phyloP scores from a whole-genome alignment of 1,140 invertebrate species.

The Neotoxoptera formosana region DNA sequence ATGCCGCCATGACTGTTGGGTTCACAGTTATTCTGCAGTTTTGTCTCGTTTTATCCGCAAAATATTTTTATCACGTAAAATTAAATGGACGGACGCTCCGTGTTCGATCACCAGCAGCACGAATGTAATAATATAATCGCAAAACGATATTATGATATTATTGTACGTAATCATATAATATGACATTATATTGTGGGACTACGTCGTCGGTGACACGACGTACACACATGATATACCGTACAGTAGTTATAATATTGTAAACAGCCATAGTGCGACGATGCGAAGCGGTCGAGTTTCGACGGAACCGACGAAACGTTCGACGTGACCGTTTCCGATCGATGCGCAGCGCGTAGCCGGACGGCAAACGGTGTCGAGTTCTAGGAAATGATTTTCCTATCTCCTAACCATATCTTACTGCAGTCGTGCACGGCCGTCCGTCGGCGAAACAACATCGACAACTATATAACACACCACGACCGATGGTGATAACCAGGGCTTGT shows the following conservation, averaged over 20 bases:
- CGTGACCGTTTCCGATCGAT: background rate
- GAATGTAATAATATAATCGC: too few relatives aligned
- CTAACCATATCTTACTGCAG: background rate
- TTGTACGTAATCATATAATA: too few relatives aligned
- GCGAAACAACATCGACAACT: background rate
- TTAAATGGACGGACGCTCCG: too few relatives aligned
- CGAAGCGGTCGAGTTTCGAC: background rate
- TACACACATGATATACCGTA: background rate
- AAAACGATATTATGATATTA: too few relatives aligned
- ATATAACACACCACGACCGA: too few relatives aligned
- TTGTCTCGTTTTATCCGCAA: too few relatives aligned
- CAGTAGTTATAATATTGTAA: background rate
- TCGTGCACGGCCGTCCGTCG: background rate
- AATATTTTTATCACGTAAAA: too few relatives aligned
- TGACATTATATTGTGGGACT: background rate
- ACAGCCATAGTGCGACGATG: background rate
- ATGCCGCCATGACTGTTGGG: too few relatives aligned
- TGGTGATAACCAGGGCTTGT: too few relatives aligned
- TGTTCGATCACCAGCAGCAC: too few relatives aligned
- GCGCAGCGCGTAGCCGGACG: background rate
- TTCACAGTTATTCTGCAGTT: too few relatives aligned
- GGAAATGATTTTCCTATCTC: background rate
- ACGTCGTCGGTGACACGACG: background rate
- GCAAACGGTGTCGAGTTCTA: background rate
- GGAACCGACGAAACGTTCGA: background rate